Evolutionary conservation across 2,888 invertebrate species (phyloP).

Genomic region (Hemaris fuciformis): DNA sequence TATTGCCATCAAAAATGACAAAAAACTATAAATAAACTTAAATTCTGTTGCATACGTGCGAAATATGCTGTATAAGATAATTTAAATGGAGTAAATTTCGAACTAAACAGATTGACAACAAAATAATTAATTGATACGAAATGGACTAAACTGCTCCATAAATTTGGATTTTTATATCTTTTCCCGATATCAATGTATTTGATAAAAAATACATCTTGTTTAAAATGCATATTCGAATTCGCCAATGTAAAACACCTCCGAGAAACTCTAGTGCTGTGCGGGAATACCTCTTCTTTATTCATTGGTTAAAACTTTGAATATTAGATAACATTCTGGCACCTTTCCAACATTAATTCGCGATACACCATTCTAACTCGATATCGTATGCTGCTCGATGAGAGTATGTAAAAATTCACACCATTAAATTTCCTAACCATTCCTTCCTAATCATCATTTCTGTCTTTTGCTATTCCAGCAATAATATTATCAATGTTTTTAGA

Average conservation of each 20-base stretch:
- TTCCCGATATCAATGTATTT: neutral
- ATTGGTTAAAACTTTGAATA: neutral
- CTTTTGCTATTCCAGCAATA: too few relatives aligned
- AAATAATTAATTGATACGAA: constrained; percentile 3
- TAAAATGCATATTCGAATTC: neutral
- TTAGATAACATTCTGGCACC: neutral
- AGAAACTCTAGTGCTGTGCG: neutral
- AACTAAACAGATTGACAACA: neutral
- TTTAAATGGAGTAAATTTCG: neutral
- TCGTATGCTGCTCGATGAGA: too few relatives aligned
- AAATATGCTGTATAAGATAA: neutral
- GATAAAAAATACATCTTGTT: neutral
- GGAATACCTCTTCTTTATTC: neutral
- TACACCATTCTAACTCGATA: neutral
- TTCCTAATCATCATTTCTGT: too few relatives aligned
- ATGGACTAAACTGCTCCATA: neutral
- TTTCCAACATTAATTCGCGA: neutral
- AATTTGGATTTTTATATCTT: neutral
- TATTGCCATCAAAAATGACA: constrained; percentile 5
- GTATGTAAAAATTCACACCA: too few relatives aligned
- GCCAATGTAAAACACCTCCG: constrained; percentile 1
- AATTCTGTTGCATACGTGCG: neutral
- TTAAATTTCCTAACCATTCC: too few relatives aligned
- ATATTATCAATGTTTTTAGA: too few relatives aligned
- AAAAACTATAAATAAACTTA: neutral